Evolutionary conservation across 2,113 vertebrate species (phyloP).

Genomic region (Pedionomus torquatus): DNA sequence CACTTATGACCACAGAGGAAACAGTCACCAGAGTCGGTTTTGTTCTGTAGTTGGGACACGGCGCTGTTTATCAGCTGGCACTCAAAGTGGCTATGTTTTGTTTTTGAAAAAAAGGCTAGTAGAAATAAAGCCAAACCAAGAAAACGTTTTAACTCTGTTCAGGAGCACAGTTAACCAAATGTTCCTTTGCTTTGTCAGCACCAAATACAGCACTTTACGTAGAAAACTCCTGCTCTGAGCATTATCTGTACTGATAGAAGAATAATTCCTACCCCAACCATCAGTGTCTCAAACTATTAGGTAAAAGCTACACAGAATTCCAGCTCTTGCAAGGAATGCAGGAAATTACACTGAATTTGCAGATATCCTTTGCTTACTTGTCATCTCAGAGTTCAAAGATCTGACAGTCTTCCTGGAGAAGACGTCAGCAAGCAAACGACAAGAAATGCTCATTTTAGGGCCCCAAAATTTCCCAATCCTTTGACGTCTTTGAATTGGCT

Average conservation of each 20-base stretch:
- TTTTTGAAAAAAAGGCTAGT: background rate
- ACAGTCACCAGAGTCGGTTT: background rate
- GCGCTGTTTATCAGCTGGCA: background rate
- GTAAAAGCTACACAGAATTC: background rate
- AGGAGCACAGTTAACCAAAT: background rate
- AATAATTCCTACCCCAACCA: rapidly evolving
- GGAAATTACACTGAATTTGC: background rate
- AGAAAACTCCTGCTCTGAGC: background rate
- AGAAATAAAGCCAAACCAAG: background rate
- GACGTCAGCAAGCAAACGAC: background rate
- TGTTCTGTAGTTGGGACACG: background rate
- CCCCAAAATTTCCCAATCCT: constrained; percentile 24
- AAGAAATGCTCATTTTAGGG: background rate
- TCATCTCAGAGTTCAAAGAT: background rate
- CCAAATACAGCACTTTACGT: background rate
- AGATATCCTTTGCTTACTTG: background rate
- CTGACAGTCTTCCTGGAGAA: background rate
- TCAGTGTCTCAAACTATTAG: background rate
- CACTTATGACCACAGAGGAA: background rate
- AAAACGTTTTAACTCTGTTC: background rate
- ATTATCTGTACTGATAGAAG: background rate
- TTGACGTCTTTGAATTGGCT: background rate
- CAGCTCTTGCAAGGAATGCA: background rate
- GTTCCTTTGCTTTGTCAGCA: background rate
- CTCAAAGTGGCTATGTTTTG: background rate